Evolutionary conservation across 2,888 invertebrate genomes (phyloP), one percentile per base, ranked within the genome.

Genomic region (Chalcosyrphus nemorum): DNA sequence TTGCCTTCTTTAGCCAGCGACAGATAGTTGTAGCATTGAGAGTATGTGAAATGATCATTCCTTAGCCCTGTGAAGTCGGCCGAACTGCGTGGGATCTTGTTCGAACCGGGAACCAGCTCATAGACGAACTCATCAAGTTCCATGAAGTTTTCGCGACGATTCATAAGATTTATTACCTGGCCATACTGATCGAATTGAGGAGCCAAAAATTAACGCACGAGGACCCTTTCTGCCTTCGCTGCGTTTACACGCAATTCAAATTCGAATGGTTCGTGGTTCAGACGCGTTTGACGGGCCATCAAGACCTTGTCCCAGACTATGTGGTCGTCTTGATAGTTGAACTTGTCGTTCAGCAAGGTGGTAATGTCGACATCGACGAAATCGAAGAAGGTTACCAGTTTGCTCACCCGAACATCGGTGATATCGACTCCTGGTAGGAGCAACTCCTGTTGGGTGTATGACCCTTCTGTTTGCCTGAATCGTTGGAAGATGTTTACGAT

Each of bases 361-460:
- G 93, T 94, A 86, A 94, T 93, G 87, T 95, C 94, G 88, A 94
- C 91, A 66, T 95, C 93, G 87, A 93, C 94, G 88, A 94, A 92
- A 86, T 95, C 95, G 88, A 95, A 95, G 92, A 93, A 95, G 6
- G 95, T 95, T n/a, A 93, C 90, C n/a, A 95, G 92, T 81, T 94
- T 93, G 89, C 94, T 94, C 13, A 94, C 93, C 6, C 92, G 90
- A 1, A 95, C 92, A 32, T 93, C 93, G 86, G 94, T 93, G 86
- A 95, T 92, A 86, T 93, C 93, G 11, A 95, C 93, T 45, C 94
- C 95, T 0, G 94, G 93, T 91, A 93, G 94, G 87, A 91, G 88
- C 4, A 95, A 91, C 81, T 95, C 94, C 35, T 94, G 93, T 63
- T 92, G 92, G 1, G 92, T 94, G 92, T 96, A 95, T 0, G 91